Conservation (phyloP, 2,888 invertebrate species). For the Bursaphelenchus okinawaensis region DNA sequence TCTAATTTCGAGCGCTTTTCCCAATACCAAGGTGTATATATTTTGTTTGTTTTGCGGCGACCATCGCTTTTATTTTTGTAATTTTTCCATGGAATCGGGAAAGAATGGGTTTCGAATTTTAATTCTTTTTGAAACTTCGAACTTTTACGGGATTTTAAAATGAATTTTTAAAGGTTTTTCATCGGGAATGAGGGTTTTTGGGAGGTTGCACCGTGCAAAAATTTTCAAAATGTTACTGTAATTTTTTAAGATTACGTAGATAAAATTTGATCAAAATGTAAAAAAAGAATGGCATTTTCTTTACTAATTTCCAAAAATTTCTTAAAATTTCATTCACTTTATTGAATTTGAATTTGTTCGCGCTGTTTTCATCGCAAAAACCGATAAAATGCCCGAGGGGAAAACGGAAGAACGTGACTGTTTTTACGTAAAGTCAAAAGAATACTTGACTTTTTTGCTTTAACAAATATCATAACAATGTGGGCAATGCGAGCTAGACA, state of each 20-base stretch:
- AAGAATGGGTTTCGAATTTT: neutral
- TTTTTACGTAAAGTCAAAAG: neutral
- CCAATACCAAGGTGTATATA: neutral
- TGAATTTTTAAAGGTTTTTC: neutral
- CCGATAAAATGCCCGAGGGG: neutral
- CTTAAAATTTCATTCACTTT: too few relatives aligned
- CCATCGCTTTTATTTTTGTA: slow-evolving; percentile 20
- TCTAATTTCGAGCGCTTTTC: neutral
- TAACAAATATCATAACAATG: too few relatives aligned
- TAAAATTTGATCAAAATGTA: neutral
- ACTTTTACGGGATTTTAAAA: neutral
- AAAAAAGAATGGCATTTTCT: too few relatives aligned
- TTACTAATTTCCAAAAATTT: too few relatives aligned
- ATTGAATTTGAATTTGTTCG: neutral
- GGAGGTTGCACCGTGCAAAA: neutral
- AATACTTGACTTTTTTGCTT: too few relatives aligned
- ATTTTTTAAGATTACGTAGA: too few relatives aligned
- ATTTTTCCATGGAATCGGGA: slow-evolving; percentile 1
- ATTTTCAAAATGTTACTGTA: too few relatives aligned
- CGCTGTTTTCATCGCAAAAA: neutral
- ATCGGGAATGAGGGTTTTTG: neutral
- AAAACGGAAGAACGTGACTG: neutral
- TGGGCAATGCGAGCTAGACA: too few relatives aligned
- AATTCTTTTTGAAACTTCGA: neutral
- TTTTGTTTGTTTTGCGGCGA: slow-evolving; percentile 20